These are phyloP conservation scores for Mesodorylaimus sp. DNA, from an alignment of 2,888 invertebrate species.

Conservation along the genomic window DNA sequence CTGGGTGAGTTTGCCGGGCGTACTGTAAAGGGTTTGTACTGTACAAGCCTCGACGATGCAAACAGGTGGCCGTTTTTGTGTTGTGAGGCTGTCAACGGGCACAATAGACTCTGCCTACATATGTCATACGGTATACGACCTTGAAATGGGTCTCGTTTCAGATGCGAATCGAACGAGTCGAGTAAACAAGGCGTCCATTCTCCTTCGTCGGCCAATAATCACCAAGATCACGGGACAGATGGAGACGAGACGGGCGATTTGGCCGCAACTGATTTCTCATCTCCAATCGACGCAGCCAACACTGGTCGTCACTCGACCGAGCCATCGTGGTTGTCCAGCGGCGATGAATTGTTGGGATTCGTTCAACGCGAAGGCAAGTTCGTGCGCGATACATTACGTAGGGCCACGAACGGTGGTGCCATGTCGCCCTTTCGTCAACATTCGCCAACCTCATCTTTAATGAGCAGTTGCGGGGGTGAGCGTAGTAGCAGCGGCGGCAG, in stretches of 20 bases:
- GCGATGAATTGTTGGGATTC: conserved; percentile 8
- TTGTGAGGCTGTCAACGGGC: no score
- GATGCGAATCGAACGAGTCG: no score
- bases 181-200: no score
- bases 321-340: background rate
- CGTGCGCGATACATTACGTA: conserved; percentile 15
- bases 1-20: background rate
- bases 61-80: no score
- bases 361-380: conserved; percentile 15
- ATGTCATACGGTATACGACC: no score
- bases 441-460: background rate
- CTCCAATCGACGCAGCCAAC: background rate
- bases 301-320: background rate
- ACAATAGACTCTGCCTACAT: no score
- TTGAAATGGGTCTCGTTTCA: no score
- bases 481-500: background rate
- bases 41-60: background rate
- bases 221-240: no score
- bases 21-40: background rate
- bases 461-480: background rate
- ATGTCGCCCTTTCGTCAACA: no score
- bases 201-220: no score
- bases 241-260: no score
- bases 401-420: conserved; percentile 10
- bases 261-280: background rate